Conservation (phyloP, 2,888 invertebrate genomes). For the Loripinus fragilis region DNA sequence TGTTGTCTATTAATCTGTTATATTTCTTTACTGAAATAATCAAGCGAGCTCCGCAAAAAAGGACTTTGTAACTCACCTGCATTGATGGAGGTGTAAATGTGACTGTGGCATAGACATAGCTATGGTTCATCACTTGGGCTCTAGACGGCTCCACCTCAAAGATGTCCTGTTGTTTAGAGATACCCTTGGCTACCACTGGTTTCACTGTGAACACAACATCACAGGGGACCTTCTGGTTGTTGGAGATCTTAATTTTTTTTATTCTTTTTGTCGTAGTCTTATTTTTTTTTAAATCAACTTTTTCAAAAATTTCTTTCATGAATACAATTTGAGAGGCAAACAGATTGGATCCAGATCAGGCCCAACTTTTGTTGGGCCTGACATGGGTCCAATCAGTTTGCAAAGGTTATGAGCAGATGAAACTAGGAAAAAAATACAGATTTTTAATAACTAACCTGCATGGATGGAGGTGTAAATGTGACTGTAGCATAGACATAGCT, state of each 20-base stretch:
- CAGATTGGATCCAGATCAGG: no score
- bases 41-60: no score
- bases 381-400: no score
- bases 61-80: conserved; percentile 82
- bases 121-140: conserved; percentile 82
- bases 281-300: no score
- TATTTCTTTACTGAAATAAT: no score
- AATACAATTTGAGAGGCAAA: no score
- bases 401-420: no score
- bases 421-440: no score
- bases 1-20: no score
- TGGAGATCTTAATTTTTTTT: conserved; percentile 83
- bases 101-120: conserved; percentile 81
- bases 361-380: no score
- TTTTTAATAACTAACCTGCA: conserved; percentile 82
- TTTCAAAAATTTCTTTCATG: no score
- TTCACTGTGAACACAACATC: conserved; percentile 81
- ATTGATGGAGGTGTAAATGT: conserved; percentile 83
- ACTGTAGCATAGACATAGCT: conserved; percentile 82
- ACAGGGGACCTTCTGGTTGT: conserved; percentile 83
- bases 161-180: conserved; percentile 77
- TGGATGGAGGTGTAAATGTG: conserved; percentile 82
- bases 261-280: no score
- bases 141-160: conserved; percentile 82
- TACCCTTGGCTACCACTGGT: conserved; percentile 70